Conservation (phyloP, 2,888 invertebrate genomes). For the Pasiphila rectangulata region DNA sequence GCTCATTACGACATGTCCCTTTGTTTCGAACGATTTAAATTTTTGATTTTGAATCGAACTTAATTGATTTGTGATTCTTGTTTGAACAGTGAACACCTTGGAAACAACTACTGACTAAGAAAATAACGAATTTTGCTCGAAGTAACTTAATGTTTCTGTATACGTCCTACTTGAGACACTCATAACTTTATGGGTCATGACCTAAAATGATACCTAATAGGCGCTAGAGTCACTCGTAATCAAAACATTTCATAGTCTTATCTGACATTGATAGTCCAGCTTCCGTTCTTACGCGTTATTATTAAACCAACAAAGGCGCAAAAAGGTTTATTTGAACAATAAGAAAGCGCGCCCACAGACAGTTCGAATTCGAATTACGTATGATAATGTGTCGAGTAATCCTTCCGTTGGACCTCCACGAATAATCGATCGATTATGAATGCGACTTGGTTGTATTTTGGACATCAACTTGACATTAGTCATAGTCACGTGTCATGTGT, state of each 20-base stretch:
- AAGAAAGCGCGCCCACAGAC: constrained; percentile 68
- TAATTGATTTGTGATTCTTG: constrained; percentile 60
- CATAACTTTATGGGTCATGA: no score
- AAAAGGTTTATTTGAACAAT: constrained; percentile 49
- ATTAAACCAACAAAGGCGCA: constrained; percentile 25
- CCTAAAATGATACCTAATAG: no score
- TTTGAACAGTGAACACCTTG: constrained; percentile 28
- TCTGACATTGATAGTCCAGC: constrained; percentile 21
- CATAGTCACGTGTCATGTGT: constrained; percentile 35
- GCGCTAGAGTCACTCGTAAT: no score
- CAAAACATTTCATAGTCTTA: no score
- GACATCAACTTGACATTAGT: constrained; percentile 44
- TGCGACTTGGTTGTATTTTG: constrained; percentile 39
- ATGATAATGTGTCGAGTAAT: constrained; percentile 75
- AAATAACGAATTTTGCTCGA: not conserved
- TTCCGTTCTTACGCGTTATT: constrained; percentile 22
- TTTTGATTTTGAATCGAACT: constrained; percentile 75
- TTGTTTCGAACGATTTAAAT: constrained; percentile 72
- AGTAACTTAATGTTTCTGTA: not conserved
- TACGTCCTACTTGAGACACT: no score
- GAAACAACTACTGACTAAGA: constrained; percentile 3
- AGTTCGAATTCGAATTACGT: constrained; percentile 71
- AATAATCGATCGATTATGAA: constrained; percentile 68
- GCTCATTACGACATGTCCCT: constrained; percentile 76
- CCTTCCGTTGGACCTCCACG: constrained; percentile 74